Base-by-base conservation (phyloP, 2,888 invertebrate species). In the Lasioglossum vierecki region DNA sequence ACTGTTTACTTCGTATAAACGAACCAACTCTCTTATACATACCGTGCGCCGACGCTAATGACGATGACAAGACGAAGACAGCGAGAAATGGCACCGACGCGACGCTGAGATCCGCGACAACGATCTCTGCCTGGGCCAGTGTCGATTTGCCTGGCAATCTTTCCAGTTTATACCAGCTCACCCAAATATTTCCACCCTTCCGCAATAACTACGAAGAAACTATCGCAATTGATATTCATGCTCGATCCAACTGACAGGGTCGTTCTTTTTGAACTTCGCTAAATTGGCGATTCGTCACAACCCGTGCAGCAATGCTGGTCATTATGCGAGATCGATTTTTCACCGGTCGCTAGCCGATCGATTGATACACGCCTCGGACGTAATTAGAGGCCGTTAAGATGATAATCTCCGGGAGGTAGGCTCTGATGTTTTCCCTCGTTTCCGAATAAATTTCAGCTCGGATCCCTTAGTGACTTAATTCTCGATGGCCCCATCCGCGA, bases 1-100 rank as follows among this genome's bases (percentile, higher is more conserved):
- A 93, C 92, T 92, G 93, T 93, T 93, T 93, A 91, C 92, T 92
- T 88, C 91, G 92, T 91, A 93, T 93, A 93, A 94, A 93, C 92
- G 92, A 87, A 88, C 85, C 66, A 72, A 83, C 85, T 89, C 81
- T 88, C 86, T 88, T 83, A 79, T 80, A 85, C 79, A 86, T 77
- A 76, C 71, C 79, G 49, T 60, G 41, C 83, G 39, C 46, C 76
- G 79, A 83, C 88, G 86, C 86, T 84, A 89, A 86, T 88, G 89
- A 90, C 86, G 90, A 82, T 76, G 82, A 83, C 76, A 82, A 53
- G 49, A 76, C 80, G 76, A 82, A 78, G 87, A 80, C 74, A 80
- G 46, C 73, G 13, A 30, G 75, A 66, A 74, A 75, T 39, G 35
- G 35, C 44, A 11, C 26, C 26, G 15, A 53, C 53, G 53, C 53